Conservation (phyloP, 2,113 vertebrate genomes). For the Strix aluco region DNA sequence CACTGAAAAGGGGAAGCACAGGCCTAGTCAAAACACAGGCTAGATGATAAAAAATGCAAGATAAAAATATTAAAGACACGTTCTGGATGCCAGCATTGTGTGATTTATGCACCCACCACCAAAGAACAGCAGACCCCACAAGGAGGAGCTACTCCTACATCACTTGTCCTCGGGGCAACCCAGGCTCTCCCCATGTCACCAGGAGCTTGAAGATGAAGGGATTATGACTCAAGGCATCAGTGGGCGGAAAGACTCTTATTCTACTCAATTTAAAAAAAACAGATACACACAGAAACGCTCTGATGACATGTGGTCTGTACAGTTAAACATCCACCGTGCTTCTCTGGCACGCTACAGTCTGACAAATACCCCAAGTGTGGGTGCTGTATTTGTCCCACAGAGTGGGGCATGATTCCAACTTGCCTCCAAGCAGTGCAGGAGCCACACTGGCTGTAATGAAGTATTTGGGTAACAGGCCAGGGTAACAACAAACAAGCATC, state of each 20-base stretch:
- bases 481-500: neutral
- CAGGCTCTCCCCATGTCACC: fast-evolving
- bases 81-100: fast-evolving
- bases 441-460: neutral
- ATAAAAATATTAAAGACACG: neutral
- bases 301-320: neutral
- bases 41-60: neutral
- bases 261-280: neutral
- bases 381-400: neutral
- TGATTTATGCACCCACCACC: neutral
- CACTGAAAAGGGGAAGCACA: constrained; percentile 20
- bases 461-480: neutral
- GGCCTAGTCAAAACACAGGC: neutral
- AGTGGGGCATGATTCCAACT: neutral
- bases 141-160: neutral
- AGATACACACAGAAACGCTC: neutral
- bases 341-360: neutral
- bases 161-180: neutral
- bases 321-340: neutral
- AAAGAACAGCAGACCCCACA: fast-evolving
- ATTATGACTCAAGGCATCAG: neutral
- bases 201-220: neutral
- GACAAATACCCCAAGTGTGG: neutral
- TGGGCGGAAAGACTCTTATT: neutral
- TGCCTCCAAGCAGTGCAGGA: neutral